Conservation (phyloP, 2,888 invertebrate genomes). For the Acanthoscelides obtectus region DNA sequence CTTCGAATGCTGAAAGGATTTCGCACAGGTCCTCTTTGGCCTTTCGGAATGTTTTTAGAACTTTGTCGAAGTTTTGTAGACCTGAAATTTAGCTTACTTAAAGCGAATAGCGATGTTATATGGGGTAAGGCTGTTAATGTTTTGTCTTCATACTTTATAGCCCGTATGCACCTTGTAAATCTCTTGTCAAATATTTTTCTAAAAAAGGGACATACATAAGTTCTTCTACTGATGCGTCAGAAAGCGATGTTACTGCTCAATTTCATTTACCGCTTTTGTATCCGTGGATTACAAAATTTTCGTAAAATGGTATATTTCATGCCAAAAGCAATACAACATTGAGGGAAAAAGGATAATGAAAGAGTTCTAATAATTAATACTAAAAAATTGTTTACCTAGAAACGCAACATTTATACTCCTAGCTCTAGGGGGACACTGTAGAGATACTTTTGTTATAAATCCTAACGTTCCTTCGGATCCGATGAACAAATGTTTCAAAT, state of each 20-base stretch:
- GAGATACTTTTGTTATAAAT: slow-evolving; percentile 83
- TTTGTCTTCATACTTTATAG: too few species aligned
- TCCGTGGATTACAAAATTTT: too few species aligned
- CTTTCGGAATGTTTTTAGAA: slow-evolving; percentile 68
- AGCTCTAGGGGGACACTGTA: slow-evolving; percentile 82
- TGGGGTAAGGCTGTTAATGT: background rate
- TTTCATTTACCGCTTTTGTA: too few species aligned
- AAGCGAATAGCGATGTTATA: background rate
- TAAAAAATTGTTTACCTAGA: slow-evolving; percentile 20
- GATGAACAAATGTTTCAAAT: slow-evolving; percentile 92
- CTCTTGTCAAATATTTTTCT: too few species aligned
- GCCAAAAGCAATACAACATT: too few species aligned
- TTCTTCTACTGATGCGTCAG: too few species aligned
- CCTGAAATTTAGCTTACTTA: slow-evolving; percentile 51
- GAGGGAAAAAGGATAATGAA: too few species aligned
- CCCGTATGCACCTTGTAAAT: too few species aligned
- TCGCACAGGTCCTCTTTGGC: slow-evolving; percentile 77
- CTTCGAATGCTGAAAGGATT: slow-evolving; percentile 91
- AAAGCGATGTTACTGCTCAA: too few species aligned
- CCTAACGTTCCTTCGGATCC: slow-evolving; percentile 97
- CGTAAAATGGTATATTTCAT: too few species aligned
- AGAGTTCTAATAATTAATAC: background rate
- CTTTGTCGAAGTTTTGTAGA: slow-evolving; percentile 69
- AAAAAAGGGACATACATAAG: too few species aligned
- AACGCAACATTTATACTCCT: slow-evolving; percentile 40